Base-by-base conservation (phyloP, 2,797 vertebrate species). In the Pseudochaenichthys georgianus region DNA sequence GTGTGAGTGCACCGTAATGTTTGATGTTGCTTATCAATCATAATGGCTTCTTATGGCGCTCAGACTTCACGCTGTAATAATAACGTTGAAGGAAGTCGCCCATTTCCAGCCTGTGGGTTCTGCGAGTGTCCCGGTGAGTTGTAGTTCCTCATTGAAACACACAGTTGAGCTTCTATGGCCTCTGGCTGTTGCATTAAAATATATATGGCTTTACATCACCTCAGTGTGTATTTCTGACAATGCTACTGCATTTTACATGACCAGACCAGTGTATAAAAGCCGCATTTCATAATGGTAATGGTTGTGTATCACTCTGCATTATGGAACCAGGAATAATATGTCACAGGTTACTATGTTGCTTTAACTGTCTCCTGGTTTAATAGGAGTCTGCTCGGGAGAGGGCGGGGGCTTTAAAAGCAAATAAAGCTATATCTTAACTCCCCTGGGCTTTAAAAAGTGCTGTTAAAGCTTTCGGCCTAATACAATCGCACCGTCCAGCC, bases 401-500 rank as follows among this genome's bases (percentile, higher is more conserved):
- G 8, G 34, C 34, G 8, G 41, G 16, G 63, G 63, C 76, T 80
- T 86, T 87, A 77, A 86, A 88, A 87, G 72, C 76, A 89, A 80
- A 90, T 89, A 72, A 86, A 83, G 83, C 63, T 54, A 83, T 77
- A 81, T 63, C 69, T 28, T 28, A 52, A n/a, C 76, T 85, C 82
- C 75, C 75, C 2, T 48, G 61, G 79, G 87, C 70, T 86, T 87
- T 88, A 73, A 80, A 82, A 88, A 67, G 66, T 50, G 54, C 67
- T 70, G 59, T 87, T 81, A 85, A 90, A 89, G 86, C 87, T 91
- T 79, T 88, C 19, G 59, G 50, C 19, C 57, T 79, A 77, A 91
- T 83, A 64, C 51, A 67, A 75, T 73, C 17, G 3, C 73, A 31
- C 50, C 62, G 50, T 64, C 51, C 45, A 60, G 52, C 55, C 17